Conservation (phyloP, 1,140 invertebrate genomes). For the Aphelenchoides besseyi region DNA sequence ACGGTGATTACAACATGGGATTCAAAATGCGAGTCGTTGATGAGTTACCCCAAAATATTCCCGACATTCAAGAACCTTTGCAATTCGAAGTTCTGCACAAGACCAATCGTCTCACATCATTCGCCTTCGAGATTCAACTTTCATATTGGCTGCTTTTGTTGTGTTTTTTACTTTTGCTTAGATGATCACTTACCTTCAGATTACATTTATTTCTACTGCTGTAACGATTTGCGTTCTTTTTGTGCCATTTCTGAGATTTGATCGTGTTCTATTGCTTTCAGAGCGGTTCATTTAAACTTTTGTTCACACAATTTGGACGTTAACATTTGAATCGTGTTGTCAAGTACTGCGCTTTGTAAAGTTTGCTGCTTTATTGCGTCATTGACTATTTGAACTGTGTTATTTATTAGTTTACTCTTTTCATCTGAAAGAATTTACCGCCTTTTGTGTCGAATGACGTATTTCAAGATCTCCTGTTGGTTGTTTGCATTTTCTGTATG, state of each 20-base stretch:
- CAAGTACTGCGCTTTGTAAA: too few species aligned
- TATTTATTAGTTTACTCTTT: too few species aligned
- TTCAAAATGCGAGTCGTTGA: constrained; percentile 83
- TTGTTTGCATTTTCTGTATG: too few species aligned
- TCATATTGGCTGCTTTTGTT: not conserved
- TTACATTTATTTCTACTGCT: not conserved
- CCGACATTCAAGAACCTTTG: constrained; percentile 53
- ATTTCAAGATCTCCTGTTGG: not conserved
- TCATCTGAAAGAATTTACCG: not conserved
- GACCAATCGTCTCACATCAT: not conserved
- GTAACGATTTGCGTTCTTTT: not conserved
- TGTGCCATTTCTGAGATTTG: not conserved
- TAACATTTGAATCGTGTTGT: too few species aligned
- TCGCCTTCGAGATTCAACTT: not conserved
- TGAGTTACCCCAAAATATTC: constrained; percentile 52
- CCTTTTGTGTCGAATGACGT: not conserved
- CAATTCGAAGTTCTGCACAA: constrained; percentile 36
- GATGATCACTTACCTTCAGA: not conserved
- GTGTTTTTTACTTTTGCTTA: not conserved
- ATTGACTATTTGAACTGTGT: constrained; percentile 1
- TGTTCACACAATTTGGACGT: too few species aligned
- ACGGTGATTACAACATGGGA: constrained; percentile 83
- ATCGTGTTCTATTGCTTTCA: not conserved
- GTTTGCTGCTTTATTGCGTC: too few species aligned
- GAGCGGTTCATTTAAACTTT: too few species aligned